Percentiles rank a stretch among this genome's conserved stretches.
Conservation (phyloP, 2,113 vertebrate genomes). For the Xiphorhynchus elegans region DNA sequence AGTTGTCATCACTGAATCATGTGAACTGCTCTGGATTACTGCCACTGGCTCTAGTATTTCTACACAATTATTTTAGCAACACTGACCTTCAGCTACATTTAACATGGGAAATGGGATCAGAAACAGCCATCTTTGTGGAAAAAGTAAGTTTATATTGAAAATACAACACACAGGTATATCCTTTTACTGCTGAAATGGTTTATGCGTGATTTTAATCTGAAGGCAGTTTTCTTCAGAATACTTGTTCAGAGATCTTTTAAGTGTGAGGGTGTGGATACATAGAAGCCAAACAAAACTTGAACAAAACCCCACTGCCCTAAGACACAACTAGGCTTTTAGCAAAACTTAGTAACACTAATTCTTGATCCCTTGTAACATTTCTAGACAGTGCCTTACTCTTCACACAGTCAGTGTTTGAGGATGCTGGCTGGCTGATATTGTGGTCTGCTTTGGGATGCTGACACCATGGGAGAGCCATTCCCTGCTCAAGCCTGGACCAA, state of each 20-base stretch:
- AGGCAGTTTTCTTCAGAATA: not conserved
- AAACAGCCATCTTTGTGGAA: not conserved
- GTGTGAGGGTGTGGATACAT: not conserved
- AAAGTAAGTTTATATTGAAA: not conserved
- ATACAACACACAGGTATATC: not conserved
- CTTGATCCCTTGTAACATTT: not conserved
- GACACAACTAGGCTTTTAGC: not conserved
- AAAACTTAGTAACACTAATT: not conserved
- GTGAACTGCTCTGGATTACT: constrained; percentile 10
- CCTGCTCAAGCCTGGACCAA: not conserved
- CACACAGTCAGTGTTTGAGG: not conserved
- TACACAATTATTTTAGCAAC: not conserved
- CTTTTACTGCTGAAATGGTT: not conserved
- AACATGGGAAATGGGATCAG: not conserved
- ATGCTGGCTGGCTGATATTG: not conserved
- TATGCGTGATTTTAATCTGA: not conserved
- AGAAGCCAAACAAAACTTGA: not conserved
- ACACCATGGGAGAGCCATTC: not conserved
- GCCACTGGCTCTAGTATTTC: not conserved
- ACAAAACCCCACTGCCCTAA: not conserved
- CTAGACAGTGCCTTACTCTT: not conserved
- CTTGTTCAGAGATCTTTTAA: not conserved
- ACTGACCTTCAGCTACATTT: not conserved
- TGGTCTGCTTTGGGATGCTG: not conserved
- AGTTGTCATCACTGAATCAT: not conserved